Percentiles rank a stretch among this genome's conserved stretches.
These are phyloP conservation scores for Chamaetylas fuelleborni DNA, from an alignment of 2,113 vertebrate species.

Conservation along the genomic window DNA sequence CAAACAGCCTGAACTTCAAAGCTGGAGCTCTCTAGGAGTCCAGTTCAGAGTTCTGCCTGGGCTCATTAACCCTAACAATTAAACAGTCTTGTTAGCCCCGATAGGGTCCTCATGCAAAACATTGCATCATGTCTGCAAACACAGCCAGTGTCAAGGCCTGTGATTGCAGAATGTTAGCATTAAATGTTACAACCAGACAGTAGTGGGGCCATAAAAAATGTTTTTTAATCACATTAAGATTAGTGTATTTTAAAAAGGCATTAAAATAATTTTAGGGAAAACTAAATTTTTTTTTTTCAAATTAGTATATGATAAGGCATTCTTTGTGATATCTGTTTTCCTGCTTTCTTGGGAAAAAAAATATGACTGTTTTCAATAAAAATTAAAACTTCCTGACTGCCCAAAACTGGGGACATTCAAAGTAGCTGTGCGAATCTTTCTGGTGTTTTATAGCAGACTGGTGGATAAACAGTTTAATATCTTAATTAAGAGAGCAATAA, in stretches of 20 bases:
- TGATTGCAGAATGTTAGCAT: not conserved
- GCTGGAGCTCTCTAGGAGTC: not conserved
- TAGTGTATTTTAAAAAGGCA: not conserved
- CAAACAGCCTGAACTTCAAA: not conserved
- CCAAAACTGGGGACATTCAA: not conserved
- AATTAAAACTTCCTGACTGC: not conserved
- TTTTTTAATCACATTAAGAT: not conserved
- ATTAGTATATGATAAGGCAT: not conserved
- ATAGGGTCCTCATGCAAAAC: not conserved
- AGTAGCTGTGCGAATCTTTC: not conserved
- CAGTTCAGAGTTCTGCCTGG: not conserved
- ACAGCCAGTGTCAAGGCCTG: not conserved
- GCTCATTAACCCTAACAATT: not conserved
- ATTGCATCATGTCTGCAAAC: slow-evolving; percentile 26
- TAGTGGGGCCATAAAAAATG: not conserved
- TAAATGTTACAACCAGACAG: not conserved
- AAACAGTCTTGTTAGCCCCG: not conserved
- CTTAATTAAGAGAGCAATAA: not conserved
- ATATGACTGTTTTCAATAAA: not conserved
- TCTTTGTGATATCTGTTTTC: not conserved
- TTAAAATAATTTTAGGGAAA: not conserved
- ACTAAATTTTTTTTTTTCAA: not conserved
- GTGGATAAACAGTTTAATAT: not conserved
- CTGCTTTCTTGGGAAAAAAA: not conserved
- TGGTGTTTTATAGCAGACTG: not conserved